These are phyloP conservation scores for Rhagologus leucostigma DNA, from an alignment of 2,113 vertebrate species.

Conservation along the genomic window DNA sequence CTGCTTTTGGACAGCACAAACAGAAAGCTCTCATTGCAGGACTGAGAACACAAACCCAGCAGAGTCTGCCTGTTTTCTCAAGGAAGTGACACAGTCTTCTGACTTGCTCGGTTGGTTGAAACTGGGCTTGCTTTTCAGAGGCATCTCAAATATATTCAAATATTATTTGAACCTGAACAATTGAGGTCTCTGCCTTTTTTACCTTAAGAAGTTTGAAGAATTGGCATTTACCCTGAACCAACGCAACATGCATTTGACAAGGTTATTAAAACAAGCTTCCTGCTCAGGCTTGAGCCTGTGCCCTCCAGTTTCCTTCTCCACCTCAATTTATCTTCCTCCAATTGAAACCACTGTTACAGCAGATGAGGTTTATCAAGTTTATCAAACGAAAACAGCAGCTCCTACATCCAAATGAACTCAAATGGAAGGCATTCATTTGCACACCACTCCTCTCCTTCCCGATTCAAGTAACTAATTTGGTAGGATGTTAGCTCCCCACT, in stretches of 20 bases:
- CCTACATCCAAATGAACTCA: not conserved
- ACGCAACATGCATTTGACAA: not conserved
- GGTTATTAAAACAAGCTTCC: conserved; percentile 10
- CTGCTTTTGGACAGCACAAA: not conserved
- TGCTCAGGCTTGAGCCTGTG: conserved; percentile 9
- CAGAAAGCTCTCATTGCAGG: not conserved
- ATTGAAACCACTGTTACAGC: conserved; percentile 24
- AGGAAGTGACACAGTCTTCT: not conserved
- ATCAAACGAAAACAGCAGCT: conserved; percentile 35
- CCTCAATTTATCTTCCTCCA: conserved; percentile 51
- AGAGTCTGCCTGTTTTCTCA: not conserved
- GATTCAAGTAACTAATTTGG: not conserved
- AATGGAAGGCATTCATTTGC: not conserved
- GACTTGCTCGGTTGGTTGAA: not conserved
- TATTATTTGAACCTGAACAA: not conserved
- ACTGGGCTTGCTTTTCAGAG: not conserved
- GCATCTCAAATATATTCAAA: not conserved
- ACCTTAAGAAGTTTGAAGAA: not conserved
- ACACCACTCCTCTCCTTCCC: not conserved
- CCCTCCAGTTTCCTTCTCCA: conserved; percentile 44
- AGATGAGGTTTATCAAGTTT: conserved; percentile 35
- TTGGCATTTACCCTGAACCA: not conserved
- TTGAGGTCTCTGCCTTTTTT: not conserved
- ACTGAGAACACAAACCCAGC: not conserved
- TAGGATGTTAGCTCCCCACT: not conserved